A percentile compares a stretch with the other conserved stretches of the same genome.
phyloP scores from a whole-genome alignment of 2,888 invertebrate genomes.

The Tetragonula carbonaria region DNA sequence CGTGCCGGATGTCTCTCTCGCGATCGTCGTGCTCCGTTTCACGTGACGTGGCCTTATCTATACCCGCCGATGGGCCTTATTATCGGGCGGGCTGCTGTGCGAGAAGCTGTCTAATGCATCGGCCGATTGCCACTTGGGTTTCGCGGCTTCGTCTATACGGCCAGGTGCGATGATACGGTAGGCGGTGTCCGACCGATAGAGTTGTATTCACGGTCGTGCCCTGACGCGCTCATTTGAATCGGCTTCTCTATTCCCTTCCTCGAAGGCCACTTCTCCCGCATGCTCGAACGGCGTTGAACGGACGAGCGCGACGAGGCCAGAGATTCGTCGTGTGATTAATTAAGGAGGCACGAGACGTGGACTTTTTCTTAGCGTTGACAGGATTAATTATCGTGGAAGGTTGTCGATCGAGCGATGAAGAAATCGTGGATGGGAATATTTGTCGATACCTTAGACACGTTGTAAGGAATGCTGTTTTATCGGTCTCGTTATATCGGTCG shows the following conservation, averaged over 20 bases:
- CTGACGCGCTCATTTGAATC: conserved; percentile 56
- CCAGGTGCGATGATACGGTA: conserved; percentile 58
- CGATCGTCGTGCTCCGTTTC: conserved; percentile 25
- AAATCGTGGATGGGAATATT: background rate
- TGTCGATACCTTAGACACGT: background rate
- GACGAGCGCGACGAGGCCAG: background rate
- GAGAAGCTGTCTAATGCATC: conserved; percentile 51
- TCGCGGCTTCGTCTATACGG: conserved; percentile 32
- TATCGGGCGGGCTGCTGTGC: conserved; percentile 52
- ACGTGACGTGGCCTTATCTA: conserved; percentile 49
- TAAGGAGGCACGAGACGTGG: background rate
- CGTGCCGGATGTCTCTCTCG: conserved; percentile 52
- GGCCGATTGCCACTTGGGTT: conserved; percentile 49
- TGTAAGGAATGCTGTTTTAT: background rate
- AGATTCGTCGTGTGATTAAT: conserved; percentile 15
- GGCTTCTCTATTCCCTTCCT: conserved; percentile 39
- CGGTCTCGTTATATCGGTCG: background rate
- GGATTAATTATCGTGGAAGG: background rate
- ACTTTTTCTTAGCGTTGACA: background rate
- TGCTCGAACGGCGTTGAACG: background rate
- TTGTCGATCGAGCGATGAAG: background rate
- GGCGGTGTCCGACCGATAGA: conserved; percentile 57
- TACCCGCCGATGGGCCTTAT: conserved; percentile 53
- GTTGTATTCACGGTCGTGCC: conserved; percentile 41
- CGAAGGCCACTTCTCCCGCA: conserved; percentile 1